Evolutionary conservation across 1,140 invertebrate genomes (phyloP).

Genomic region (Brachionus asplanchnoidis): DNA sequence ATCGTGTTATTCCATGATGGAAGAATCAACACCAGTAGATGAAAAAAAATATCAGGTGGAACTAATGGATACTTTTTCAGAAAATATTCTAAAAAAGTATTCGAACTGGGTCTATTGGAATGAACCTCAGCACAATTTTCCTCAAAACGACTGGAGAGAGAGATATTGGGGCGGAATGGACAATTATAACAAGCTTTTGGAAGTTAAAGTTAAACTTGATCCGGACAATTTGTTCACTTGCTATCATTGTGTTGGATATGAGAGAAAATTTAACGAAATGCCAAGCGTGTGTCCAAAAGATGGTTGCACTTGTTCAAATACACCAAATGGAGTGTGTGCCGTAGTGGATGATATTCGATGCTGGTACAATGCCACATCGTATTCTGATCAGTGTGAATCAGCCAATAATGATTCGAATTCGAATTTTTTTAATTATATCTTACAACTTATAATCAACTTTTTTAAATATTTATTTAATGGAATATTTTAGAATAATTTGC

Average conservation of each 20-base stretch:
- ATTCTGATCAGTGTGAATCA: not conserved
- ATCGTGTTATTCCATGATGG: slow-evolving; percentile 9
- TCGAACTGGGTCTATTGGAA: slow-evolving; percentile 18
- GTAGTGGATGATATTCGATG: not conserved
- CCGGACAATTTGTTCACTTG: not conserved
- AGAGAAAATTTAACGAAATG: not conserved
- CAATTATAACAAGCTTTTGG: not conserved
- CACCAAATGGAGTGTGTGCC: not conserved
- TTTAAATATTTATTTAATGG: too few relatives aligned
- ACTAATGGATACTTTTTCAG: not conserved
- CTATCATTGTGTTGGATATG: not conserved
- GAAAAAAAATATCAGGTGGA: not conserved
- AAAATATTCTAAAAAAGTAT: slow-evolving; percentile 11
- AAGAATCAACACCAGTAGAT: not conserved
- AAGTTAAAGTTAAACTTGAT: not conserved
- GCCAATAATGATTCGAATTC: too few relatives aligned
- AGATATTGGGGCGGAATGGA: slow-evolving; percentile 7
- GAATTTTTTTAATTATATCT: too few relatives aligned
- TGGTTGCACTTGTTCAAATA: not conserved
- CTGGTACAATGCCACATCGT: not conserved
- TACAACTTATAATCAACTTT: too few relatives aligned
- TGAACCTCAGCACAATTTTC: slow-evolving; percentile 9
- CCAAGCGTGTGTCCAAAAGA: not conserved
- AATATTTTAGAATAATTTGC: too few relatives aligned
- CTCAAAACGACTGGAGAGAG: not conserved